Conservation (phyloP, 2,113 vertebrate species). For the Zosterops pallidus region DNA sequence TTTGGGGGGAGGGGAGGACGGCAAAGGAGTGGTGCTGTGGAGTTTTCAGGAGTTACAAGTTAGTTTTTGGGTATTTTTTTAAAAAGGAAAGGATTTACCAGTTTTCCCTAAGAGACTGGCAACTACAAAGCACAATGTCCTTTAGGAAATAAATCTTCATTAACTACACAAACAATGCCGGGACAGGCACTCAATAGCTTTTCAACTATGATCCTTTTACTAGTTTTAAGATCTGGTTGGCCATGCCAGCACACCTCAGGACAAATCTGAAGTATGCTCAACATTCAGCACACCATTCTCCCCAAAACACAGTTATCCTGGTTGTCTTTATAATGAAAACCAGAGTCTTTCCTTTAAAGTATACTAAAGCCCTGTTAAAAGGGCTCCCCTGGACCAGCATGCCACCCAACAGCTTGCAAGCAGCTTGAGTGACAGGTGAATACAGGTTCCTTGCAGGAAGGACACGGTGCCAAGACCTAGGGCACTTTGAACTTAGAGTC, state of each 20-base stretch:
- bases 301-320: not conserved
- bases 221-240: not conserved
- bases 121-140: not conserved
- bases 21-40: not conserved
- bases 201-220: not conserved
- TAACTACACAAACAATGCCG: not conserved
- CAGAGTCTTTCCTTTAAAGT: not conserved
- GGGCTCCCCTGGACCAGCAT: not conserved
- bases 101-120: not conserved
- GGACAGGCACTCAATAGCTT: not conserved
- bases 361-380: not conserved
- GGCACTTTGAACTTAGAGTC: not conserved
- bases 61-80: not conserved
- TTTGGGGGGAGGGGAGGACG: accelerated
- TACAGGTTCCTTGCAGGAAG: not conserved
- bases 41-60: not conserved
- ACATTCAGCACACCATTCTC: not conserved
- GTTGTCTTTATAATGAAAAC: not conserved
- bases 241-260: not conserved
- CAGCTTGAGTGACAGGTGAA: not conserved
- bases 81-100: not conserved
- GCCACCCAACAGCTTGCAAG: not conserved
- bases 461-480: not conserved
- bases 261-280: not conserved
- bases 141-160: not conserved